Evolutionary conservation across 2,113 vertebrate genomes (phyloP), one percentile per base, ranked within the genome.

Genomic region (Monarcha castaneiventris): DNA sequence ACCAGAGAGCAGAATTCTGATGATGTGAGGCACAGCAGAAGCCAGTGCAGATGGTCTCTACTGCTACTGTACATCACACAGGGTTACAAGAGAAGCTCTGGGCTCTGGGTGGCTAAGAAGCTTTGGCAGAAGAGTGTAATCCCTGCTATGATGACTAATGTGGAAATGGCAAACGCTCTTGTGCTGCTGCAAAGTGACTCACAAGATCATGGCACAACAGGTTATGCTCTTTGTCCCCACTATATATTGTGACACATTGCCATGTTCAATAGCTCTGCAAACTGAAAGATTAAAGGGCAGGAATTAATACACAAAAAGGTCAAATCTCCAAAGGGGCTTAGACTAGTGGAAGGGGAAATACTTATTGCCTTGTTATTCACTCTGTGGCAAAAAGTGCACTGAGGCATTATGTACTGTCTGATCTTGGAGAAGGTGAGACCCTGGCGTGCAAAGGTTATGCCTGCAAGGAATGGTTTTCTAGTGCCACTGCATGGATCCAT

Each of bases 241-340:
- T 86, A 68, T 20, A 48, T 35, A 43, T 75, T 95, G 85, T 90
- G 83, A 95, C 92, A 96, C 41, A 30, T 83, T 92, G 90, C 79
- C 92, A 68, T 3, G 5, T 81, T 96, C 88, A 90, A 63, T 84
- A 84, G 56, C 52, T 77, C 64, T 75, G 52, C 83, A 93, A 64
- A 64, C n/a, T 26, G 76, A 77, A 87, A 95, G 82, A 86, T 75
- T 86, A 93, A 92, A 93, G 85, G 90, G 64, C 61, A 84, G 29
- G 64, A 44, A 68, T 92, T 93, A 84, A 91, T 82, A 77, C 20
- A 86, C 17, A 69, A 46, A 82, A 80, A 84, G 76, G 61, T 67
- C 72, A 80, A 29, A 44, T 78, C 41, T 74, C 85, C 46, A 86
- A 90, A 96, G 76, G 55, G 75, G 13, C 27, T 90, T 12, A 76